These are phyloP conservation scores for Rousettus leschenaultii DNA, from an alignment of 2,113 vertebrate genomes.

Conservation along the genomic window DNA sequence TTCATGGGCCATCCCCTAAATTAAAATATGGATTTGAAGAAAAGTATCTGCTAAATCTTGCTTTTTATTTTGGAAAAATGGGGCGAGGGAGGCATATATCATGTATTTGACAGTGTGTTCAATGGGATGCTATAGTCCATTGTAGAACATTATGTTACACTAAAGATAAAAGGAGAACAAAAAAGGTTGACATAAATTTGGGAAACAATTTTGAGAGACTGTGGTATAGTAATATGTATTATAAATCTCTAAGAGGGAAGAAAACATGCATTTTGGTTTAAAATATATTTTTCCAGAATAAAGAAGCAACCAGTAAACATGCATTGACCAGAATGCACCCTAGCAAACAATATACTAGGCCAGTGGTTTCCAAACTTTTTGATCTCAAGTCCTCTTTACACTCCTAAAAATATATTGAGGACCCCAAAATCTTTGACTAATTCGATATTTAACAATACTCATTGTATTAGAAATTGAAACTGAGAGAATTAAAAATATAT, in stretches of 20 bases:
- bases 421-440: neutral
- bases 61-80: slow-evolving; percentile 14
- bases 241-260: neutral
- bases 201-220: neutral
- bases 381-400: neutral
- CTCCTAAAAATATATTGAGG: neutral
- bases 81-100: neutral
- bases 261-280: neutral
- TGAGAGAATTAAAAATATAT: neutral
- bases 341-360: neutral
- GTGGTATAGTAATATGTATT: neutral
- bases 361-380: neutral
- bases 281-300: neutral
- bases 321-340: neutral
- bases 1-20: neutral
- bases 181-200: neutral
- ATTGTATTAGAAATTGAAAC: neutral
- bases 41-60: neutral
- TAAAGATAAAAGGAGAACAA: neutral
- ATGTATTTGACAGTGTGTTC: neutral
- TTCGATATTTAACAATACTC: neutral
- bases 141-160: neutral
- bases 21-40: neutral
- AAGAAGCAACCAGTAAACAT: neutral
- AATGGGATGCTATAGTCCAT: neutral